phyloP scores from a whole-genome alignment of 2,113 vertebrate species.

The Climacteris rufus region DNA sequence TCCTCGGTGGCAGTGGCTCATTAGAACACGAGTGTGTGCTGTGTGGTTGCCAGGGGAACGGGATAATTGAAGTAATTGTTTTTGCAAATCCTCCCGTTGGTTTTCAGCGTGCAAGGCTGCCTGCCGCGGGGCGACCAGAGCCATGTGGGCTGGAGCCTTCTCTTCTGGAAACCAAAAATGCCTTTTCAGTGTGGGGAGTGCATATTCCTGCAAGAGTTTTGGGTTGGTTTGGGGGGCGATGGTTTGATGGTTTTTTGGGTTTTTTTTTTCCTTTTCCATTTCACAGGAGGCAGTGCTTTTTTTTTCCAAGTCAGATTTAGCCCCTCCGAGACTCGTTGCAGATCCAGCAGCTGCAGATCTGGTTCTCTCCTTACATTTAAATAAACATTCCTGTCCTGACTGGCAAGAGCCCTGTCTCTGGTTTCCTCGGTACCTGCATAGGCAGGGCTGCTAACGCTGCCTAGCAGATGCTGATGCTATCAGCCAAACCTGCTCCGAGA shows the following conservation, averaged over 20 bases:
- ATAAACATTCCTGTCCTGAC: conserved; percentile 47
- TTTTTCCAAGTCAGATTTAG: background rate
- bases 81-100: background rate
- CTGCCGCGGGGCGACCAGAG: background rate
- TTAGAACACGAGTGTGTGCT: background rate
- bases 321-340: background rate
- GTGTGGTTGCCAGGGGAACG: background rate
- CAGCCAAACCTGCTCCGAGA: background rate
- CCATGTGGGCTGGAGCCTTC: background rate
- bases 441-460: background rate
- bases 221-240: too few relatives aligned
- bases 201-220: background rate
- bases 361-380: conserved; percentile 31
- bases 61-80: conserved; percentile 35
- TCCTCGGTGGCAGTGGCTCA: background rate
- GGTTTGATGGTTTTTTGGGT: fast-evolving
- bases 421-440: background rate
- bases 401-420: conserved; percentile 27
- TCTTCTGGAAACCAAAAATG: background rate
- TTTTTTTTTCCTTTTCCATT: background rate
- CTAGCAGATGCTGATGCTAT: background rate
- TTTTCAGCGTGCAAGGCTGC: background rate
- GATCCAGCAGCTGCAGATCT: conserved; percentile 4
- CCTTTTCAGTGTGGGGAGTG: background rate
- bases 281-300: background rate